Evolutionary conservation across 1,140 invertebrate species (phyloP).

Genomic region (Conopomorpha cramerella): DNA sequence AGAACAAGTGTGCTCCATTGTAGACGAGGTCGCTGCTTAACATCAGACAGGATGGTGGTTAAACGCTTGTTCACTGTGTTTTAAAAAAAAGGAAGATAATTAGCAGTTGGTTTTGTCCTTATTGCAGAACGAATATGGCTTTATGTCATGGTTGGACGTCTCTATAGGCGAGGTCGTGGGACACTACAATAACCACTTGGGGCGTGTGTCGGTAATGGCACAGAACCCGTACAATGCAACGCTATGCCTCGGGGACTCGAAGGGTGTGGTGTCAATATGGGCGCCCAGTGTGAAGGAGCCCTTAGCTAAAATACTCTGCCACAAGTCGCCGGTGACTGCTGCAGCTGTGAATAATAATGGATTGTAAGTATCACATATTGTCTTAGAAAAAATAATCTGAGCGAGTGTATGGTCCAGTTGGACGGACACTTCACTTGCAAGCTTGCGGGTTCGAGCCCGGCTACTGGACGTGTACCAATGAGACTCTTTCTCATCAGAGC

Average conservation of each 20-base stretch:
- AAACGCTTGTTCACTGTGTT: no score
- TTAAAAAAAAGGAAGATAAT: no score
- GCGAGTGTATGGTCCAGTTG: no score
- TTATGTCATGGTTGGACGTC: conserved; percentile 90
- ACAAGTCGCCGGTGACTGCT: conserved; percentile 78
- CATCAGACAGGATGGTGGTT: no score
- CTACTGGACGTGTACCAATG: no score
- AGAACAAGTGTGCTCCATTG: no score
- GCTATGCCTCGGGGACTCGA: conserved; percentile 85
- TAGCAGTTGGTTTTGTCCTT: no score
- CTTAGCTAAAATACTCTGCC: conserved; percentile 90
- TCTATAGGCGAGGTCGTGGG: conserved; percentile 90
- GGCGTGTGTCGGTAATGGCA: conserved; percentile 81
- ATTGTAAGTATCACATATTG: conserved; percentile 64
- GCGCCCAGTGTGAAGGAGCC: conserved; percentile 87
- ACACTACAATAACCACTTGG: conserved; percentile 74
- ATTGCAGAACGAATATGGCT: conserved; percentile 79
- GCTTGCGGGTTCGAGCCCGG: no score
- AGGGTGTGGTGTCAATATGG: conserved; percentile 95
- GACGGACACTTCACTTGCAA: no score
- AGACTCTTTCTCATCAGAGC: no score
- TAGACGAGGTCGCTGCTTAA: no score
- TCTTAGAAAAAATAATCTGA: no score
- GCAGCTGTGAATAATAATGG: conserved; percentile 86
- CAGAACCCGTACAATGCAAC: conserved; percentile 97